A percentile compares a stretch with the other conserved stretches of the same genome.
Evolutionary conservation across 2,113 vertebrate genomes (phyloP).

Genomic region (Prunella fulvescens): DNA sequence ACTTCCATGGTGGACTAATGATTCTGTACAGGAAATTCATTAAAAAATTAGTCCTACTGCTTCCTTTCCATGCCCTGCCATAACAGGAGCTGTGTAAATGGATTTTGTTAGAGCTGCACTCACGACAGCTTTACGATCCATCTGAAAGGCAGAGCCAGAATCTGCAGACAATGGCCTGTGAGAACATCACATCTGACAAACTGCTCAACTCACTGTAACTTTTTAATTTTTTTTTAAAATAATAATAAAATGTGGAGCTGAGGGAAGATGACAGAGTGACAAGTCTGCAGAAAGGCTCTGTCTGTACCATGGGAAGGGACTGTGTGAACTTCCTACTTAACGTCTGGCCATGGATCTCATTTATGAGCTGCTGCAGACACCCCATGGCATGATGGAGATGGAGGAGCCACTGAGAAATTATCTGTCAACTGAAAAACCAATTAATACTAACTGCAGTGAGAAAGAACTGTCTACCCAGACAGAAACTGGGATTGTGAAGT

Average conservation of each 20-base stretch:
- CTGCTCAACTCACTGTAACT: background rate
- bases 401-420: background rate
- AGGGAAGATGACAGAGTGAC: constrained; percentile 11
- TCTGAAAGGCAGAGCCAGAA: background rate
- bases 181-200: constrained; percentile 7
- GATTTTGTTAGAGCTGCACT: background rate
- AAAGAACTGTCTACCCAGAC: background rate
- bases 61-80: background rate
- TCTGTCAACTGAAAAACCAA: constrained; percentile 32
- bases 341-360: background rate
- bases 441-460: background rate
- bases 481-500: background rate
- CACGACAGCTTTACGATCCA: background rate
- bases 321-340: background rate
- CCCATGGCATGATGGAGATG: background rate
- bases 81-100: background rate
- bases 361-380: background rate
- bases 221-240: background rate
- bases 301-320: background rate
- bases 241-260: background rate
- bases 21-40: background rate
- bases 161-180: background rate
- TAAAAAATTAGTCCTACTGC: background rate
- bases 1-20: background rate
- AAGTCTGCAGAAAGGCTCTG: background rate